Conservation (phyloP, 92 coral and sea anemone species). For the Scolanthus callimorphus region DNA sequence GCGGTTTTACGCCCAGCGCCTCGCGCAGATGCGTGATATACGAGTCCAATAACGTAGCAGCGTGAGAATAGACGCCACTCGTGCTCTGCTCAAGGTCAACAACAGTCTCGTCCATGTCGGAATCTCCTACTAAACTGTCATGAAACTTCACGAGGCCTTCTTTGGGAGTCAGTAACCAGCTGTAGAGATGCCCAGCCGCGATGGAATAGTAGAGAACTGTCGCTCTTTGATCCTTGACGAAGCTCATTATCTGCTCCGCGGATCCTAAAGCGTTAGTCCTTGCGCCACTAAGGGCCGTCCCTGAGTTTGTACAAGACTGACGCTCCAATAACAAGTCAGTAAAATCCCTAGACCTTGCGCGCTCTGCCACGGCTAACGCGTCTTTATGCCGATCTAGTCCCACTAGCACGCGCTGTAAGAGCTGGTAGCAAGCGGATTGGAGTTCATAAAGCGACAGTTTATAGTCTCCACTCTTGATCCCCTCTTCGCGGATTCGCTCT, state of each 20-base stretch:
- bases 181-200: conserved; percentile 93
- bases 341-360: conserved; percentile 86
- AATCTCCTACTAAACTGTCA: conserved; percentile 80
- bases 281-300: conserved; percentile 28
- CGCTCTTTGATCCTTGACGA: conserved; percentile 74
- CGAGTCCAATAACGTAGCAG: conserved; percentile 75
- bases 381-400: conserved; percentile 74
- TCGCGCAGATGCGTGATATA: conserved; percentile 93
- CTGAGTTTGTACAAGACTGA: conserved; percentile 44
- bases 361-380: conserved; percentile 93
- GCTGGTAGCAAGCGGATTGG: conserved; percentile 89
- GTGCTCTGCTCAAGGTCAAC: conserved; percentile 69
- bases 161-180: conserved; percentile 87
- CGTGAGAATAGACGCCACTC: conserved; percentile 52
- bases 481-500: conserved; percentile 86
- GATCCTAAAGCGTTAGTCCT: conserved; percentile 42
- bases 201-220: conserved; percentile 79
- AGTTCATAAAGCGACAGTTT: conserved; percentile 86
- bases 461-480: conserved; percentile 77
- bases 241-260: conserved; percentile 82
- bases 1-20: conserved; percentile 97
- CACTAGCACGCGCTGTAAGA: conserved; percentile 90
- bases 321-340: conserved; percentile 87
- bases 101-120: conserved; percentile 48
- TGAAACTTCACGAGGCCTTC: conserved; percentile 90